A percentile compares a stretch with the other conserved stretches of the same genome.
Conservation (phyloP, 2,888 invertebrate species). For the Drosophila siamana region DNA sequence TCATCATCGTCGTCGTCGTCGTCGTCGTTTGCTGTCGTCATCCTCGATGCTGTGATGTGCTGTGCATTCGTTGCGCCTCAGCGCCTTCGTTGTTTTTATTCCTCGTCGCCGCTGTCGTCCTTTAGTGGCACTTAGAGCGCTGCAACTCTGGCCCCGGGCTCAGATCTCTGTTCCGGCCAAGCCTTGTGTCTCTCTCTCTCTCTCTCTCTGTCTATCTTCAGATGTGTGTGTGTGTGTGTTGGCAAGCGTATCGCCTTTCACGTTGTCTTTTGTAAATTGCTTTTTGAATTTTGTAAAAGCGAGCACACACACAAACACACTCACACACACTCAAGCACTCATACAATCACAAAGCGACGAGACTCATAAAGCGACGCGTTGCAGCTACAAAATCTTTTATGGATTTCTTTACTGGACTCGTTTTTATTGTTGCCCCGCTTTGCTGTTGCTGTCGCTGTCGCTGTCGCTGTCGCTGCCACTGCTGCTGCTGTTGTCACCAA, state of each 20-base stretch:
- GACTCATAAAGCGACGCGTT: conserved; percentile 72
- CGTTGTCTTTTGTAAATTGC: conserved; percentile 81
- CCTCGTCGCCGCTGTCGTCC: conserved; percentile 49
- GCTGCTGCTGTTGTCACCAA: conserved; percentile 70
- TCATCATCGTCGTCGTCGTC: conserved; percentile 16
- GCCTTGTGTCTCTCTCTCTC: conserved; percentile 6
- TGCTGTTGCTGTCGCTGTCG: conserved; percentile 10
- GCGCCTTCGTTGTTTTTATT: conserved; percentile 50
- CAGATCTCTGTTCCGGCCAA: conserved; percentile 54
- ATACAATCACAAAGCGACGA: conserved; percentile 44
- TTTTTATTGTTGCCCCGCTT: conserved; percentile 73
- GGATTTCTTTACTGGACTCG: conserved; percentile 77
- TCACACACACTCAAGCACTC: conserved; percentile 29
- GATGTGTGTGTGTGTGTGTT: conserved; percentile 30
- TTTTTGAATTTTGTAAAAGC: conserved; percentile 81
- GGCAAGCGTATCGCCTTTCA: conserved; percentile 75
- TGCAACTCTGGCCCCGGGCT: conserved; percentile 48
- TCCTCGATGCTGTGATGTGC: conserved; percentile 23
- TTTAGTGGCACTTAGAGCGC: conserved; percentile 76
- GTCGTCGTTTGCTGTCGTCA: conserved; percentile 16
- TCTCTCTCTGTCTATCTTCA: background rate
- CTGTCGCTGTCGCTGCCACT: conserved; percentile 47
- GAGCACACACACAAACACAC: conserved; percentile 44
- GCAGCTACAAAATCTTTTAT: conserved; percentile 78
- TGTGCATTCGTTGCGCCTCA: conserved; percentile 58